Base-by-base conservation (phyloP, 2,797 vertebrate species). In the Falco biarmicus region DNA sequence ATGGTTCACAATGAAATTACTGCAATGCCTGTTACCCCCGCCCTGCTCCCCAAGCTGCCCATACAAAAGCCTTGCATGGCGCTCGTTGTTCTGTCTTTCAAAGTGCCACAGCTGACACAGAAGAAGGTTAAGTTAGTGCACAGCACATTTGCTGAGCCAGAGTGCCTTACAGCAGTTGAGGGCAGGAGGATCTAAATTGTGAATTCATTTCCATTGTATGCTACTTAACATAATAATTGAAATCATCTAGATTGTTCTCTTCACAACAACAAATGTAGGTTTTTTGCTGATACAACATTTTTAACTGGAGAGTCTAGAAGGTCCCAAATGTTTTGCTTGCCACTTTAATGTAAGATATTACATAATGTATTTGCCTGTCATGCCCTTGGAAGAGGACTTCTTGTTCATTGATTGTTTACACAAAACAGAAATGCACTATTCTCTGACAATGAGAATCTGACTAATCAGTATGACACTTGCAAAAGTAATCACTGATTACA, bases 381-480 rank as follows among this genome's bases (percentile, higher is more conserved):
- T 92, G 90, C 68, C 90, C 94, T 96, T 96, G 96, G 63, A 86
- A 84, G 57, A 96, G 73, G 79, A 89, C 76, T 93, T 78, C 43
- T 92, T 89, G 66, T 89, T 80, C 90, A 73, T 26, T 83, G 87
- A 66, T 83, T 96, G 94, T 94, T 97, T 94, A 93, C 59, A 84
- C 73, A 84, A 93, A 94, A 84, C 73, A 93, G 84, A 92, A 81
- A 88, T 71, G 87, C 84, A 85, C 71, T 93, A 90, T 75, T 91
- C 89, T 95, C 73, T 93, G 82, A 92, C 84, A 93, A 41, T 68
- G 79, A 87, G 87, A 78, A 65, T 73, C 88, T 92, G 80, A 60
- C 63, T 97, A 96, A 95, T 91, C 68, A 93, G 82, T 73, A 20
- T 92, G 90, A 89, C 89, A 92, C 88, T 93, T 96, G 54, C 73